phyloP scores from a whole-genome alignment of 2,113 vertebrate genomes.

The Malurus cyaneus region DNA sequence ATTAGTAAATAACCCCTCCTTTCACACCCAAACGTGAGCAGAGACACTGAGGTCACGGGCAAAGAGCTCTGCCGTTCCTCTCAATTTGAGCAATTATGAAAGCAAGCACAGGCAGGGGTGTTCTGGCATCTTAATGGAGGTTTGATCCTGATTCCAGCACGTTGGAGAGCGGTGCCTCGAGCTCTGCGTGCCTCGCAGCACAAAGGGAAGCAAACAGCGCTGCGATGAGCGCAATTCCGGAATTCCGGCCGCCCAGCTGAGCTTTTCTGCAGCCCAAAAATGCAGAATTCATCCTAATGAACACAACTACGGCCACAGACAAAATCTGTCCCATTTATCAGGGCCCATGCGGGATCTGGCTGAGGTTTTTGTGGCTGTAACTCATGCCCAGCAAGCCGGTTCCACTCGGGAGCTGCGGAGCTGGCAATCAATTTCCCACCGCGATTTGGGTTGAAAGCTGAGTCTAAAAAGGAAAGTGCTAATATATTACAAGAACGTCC shows the following conservation, averaged over 20 bases:
- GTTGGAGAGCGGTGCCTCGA: background rate
- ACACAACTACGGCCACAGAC: background rate
- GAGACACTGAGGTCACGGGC: background rate
- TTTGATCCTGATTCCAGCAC: background rate
- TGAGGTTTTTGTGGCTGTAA: constrained; percentile 45
- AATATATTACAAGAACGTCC: constrained; percentile 52
- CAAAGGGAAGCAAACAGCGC: background rate
- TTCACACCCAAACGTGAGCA: background rate
- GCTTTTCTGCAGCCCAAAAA: background rate
- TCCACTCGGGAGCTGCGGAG: constrained; percentile 36
- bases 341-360: background rate
- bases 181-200: background rate
- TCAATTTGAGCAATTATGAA: background rate
- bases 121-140: background rate
- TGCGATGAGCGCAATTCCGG: too few species aligned
- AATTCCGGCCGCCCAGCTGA: background rate
- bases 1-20: background rate
- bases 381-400: constrained; percentile 54
- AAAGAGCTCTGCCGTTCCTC: background rate
- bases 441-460: constrained; percentile 52
- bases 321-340: constrained; percentile 6
- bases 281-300: background rate
- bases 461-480: constrained; percentile 60
- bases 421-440: constrained; percentile 63
- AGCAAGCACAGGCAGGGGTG: background rate